Evolutionary conservation across 2,797 vertebrate species (phyloP).

Genomic region (Muraenolepis orangiensis): DNA sequence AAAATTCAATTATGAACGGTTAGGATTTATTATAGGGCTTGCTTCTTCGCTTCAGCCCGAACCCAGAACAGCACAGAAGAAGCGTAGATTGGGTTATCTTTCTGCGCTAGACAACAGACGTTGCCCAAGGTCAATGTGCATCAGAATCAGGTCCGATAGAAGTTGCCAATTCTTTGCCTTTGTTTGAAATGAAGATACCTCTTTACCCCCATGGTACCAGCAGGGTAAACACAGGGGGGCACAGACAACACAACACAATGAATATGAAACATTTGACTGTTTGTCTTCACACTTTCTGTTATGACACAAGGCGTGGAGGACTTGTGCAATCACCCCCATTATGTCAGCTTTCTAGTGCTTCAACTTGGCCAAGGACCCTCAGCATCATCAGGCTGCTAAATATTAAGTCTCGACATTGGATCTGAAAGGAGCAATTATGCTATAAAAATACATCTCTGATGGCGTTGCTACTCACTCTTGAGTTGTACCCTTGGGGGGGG

Average conservation of each 20-base stretch:
- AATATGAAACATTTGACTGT: slow-evolving; percentile 13
- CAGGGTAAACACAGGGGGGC: slow-evolving; percentile 30
- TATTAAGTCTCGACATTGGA: neutral
- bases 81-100: slow-evolving; percentile 57
- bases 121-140: slow-evolving; percentile 62
- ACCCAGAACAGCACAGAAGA: slow-evolving; percentile 38
- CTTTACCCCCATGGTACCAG: too few species aligned
- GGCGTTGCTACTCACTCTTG: neutral
- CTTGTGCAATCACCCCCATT: neutral
- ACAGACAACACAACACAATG: slow-evolving; percentile 16
- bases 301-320: neutral
- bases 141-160: slow-evolving; percentile 63
- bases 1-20: slow-evolving; percentile 67
- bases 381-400: neutral
- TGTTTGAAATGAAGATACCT: slow-evolving; percentile 46
- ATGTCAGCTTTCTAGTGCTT: neutral
- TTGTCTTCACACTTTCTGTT: neutral
- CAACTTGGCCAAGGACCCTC: neutral
- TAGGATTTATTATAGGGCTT: slow-evolving; percentile 69
- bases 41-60: slow-evolving; percentile 62
- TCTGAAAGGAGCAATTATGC: neutral
- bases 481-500: neutral
- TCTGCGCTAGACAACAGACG: slow-evolving; percentile 47
- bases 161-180: slow-evolving; percentile 55
- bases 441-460: neutral